These are phyloP conservation scores for Gymnoscelis rufifasciata DNA, from an alignment of 2,888 invertebrate species.

Conservation along the genomic window DNA sequence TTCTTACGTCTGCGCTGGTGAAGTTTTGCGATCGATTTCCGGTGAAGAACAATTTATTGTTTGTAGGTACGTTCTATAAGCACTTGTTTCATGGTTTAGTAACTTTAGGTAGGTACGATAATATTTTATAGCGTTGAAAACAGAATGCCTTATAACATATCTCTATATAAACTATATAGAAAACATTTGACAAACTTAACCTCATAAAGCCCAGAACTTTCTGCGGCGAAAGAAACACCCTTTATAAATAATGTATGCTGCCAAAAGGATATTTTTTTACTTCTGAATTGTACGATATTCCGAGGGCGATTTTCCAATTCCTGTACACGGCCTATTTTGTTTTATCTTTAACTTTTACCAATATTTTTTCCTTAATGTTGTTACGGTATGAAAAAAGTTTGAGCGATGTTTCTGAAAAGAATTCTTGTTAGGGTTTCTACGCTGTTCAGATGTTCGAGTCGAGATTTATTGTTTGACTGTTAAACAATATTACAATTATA, in stretches of 20 bases:
- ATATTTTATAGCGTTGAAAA: no score
- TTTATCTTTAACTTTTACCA: slow-evolving; percentile 21
- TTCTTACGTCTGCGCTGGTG: no score
- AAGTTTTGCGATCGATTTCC: no score
- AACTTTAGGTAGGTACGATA: no score
- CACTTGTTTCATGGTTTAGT: no score
- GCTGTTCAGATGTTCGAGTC: slow-evolving; percentile 1
- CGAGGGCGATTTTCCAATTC: slow-evolving; percentile 28
- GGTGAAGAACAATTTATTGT: no score
- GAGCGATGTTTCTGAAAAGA: slow-evolving; percentile 16
- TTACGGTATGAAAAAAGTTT: slow-evolving; percentile 24
- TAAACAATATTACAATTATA: no score
- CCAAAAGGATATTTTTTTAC: slow-evolving; percentile 35
- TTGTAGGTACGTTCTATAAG: no score
- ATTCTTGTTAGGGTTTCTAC: slow-evolving; percentile 2
- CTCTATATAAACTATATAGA: not conserved
- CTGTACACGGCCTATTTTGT: slow-evolving; percentile 20
- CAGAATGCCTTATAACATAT: no score
- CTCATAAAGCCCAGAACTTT: no score
- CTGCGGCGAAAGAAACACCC: slow-evolving; percentile 29
- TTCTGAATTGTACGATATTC: slow-evolving; percentile 27
- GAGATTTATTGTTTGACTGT: no score
- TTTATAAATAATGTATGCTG: slow-evolving; percentile 45
- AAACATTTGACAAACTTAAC: no score
- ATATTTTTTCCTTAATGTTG: slow-evolving; percentile 19